A percentile compares a stretch with the other conserved stretches of the same genome.
Conservation (phyloP, 1,140 invertebrate species). For the Bombus soroeensis region DNA sequence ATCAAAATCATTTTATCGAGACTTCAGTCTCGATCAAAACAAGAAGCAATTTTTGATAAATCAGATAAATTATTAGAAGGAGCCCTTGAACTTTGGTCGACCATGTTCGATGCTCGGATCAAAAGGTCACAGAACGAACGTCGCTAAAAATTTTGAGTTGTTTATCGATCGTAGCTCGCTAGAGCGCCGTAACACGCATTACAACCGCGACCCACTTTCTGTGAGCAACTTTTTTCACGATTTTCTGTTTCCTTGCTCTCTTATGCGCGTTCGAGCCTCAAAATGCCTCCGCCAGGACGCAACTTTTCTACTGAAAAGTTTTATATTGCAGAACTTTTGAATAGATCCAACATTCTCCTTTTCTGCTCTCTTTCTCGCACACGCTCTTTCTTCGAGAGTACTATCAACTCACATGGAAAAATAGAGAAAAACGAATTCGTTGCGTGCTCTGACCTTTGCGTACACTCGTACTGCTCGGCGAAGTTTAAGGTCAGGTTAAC, state of each 20-base stretch:
- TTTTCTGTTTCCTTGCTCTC: not conserved
- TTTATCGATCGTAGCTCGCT: not conserved
- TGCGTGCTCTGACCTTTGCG: conserved; percentile 7
- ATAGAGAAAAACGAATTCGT: not conserved
- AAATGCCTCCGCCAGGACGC: not conserved
- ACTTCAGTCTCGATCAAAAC: too few species aligned
- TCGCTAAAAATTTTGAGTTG: conserved; percentile 15
- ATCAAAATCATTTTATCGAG: not conserved
- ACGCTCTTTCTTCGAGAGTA: not conserved
- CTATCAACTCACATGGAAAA: not conserved
- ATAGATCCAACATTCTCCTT: not conserved
- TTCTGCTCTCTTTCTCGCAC: not conserved
- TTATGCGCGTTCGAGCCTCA: not conserved
- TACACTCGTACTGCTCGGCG: not conserved
- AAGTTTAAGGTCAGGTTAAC: conserved; percentile 47
- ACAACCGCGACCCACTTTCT: not conserved
- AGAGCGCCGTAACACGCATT: not conserved
- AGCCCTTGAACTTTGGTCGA: conserved; percentile 1
- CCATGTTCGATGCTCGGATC: not conserved
- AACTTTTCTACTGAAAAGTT: conserved; percentile 23
- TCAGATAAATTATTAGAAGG: not conserved
- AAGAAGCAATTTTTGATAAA: not conserved
- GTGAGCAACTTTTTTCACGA: conserved; percentile 26
- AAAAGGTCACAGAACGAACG: not conserved
- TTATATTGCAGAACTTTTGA: conserved; percentile 36